Percentiles rank a stretch among this genome's conserved stretches.
These are phyloP conservation scores for Pachyramphus minor DNA, from an alignment of 2,113 vertebrate species.

Conservation along the genomic window DNA sequence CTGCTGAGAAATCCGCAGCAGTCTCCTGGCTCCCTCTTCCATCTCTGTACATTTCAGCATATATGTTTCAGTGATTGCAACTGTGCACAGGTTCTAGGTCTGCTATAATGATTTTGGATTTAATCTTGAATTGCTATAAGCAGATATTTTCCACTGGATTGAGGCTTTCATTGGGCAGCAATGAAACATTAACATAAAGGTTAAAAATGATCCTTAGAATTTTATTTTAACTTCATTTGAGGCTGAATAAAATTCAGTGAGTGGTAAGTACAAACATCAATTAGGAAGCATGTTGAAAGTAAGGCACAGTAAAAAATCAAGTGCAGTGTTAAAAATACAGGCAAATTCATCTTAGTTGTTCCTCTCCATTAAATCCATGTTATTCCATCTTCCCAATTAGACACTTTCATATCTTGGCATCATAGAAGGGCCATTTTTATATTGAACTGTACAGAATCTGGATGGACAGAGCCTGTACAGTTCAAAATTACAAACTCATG, in stretches of 20 bases:
- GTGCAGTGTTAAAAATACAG: not conserved
- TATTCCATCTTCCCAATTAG: not conserved
- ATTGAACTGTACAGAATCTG: not conserved
- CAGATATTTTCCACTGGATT: not conserved
- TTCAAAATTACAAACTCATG: not conserved
- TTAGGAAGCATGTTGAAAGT: not conserved
- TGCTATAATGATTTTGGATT: not conserved
- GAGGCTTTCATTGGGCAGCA: not conserved
- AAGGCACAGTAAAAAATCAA: not conserved
- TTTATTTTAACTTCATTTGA: not conserved
- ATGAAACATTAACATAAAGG: not conserved
- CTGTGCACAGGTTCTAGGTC: not conserved
- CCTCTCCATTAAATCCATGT: not conserved
- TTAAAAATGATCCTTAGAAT: not conserved
- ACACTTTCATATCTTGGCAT: not conserved
- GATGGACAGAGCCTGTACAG: not conserved
- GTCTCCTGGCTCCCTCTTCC: not conserved
- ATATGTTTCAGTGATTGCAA: not conserved
- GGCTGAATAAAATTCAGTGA: not conserved
- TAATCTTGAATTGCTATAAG: not conserved
- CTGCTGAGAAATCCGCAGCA: not conserved
- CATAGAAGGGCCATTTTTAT: not conserved
- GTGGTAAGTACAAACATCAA: not conserved
- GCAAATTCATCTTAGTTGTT: not conserved
- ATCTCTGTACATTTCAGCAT: rapidly evolving